phyloP scores from a whole-genome alignment of 2,888 invertebrate species.

The Ornithoptera priamus region DNA sequence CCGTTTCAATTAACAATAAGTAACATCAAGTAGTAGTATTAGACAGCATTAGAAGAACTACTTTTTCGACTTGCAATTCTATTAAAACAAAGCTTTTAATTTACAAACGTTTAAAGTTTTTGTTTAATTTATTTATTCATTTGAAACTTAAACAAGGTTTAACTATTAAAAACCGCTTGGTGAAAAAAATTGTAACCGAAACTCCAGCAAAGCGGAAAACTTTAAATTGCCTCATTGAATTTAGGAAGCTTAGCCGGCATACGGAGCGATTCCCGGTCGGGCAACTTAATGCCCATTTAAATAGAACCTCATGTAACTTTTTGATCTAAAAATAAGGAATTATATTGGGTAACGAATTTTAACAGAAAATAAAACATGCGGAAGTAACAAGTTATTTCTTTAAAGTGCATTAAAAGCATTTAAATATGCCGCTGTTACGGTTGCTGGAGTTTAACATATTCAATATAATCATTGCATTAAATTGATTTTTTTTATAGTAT shows the following conservation, averaged over 20 bases:
- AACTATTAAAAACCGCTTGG: background rate
- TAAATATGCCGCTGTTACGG: too few species aligned
- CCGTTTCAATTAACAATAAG: too few species aligned
- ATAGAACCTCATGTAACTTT: background rate
- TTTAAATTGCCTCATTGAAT: slow-evolving; percentile 11
- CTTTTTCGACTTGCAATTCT: background rate
- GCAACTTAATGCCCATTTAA: slow-evolving; percentile 6
- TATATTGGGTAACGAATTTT: background rate
- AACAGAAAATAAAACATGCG: too few species aligned
- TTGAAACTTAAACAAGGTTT: background rate
- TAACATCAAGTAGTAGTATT: too few species aligned
- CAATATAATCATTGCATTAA: too few species aligned
- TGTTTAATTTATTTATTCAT: too few species aligned
- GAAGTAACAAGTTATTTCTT: too few species aligned
- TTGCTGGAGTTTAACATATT: too few species aligned
- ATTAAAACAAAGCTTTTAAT: too few species aligned
- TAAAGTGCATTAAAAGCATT: too few species aligned
- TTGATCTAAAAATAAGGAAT: background rate
- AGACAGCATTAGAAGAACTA: background rate
- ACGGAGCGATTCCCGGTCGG: background rate
- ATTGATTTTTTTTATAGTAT: too few species aligned
- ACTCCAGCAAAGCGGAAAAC: slow-evolving; percentile 2
- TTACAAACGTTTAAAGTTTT: too few species aligned
- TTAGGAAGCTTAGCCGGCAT: background rate
- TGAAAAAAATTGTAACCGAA: background rate